Evolutionary conservation across 2,888 invertebrate genomes (phyloP), one percentile per base, ranked within the genome.

Genomic region (Brenthis daphne): DNA sequence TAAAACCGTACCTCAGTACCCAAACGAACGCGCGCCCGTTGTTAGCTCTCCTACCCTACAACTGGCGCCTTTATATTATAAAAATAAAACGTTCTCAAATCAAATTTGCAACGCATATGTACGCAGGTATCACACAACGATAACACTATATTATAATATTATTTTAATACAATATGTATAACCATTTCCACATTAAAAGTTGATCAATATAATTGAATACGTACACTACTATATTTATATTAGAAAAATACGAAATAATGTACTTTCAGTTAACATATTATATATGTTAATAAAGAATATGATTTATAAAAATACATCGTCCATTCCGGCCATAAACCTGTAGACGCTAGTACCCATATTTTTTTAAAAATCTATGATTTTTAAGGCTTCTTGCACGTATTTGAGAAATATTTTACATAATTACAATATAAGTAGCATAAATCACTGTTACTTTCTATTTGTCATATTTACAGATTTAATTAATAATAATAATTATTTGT

Each of bases 191-290:
- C 86, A 85, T 86, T 85, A 80, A 80, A 86, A 88, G 86, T 88
- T 88, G 88, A 85, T 81, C 81, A 80, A 85, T 85, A 85, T 80
- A 82, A 77, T 82, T 85, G 83, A 82, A 84, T 87, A 85, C 85
- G 84, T 87, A 89, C 80, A 77, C 85, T 87, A 89, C 83, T 83
- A 88, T 86, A 87, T 84, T 83, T 86, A 82, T 84, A 86, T 90
- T 92, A 92, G 90, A 92, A 92, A 92, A 92, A 92, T 92, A 92
- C 88, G 90, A 91, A 92, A 90, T 86, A 85, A 91, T 90, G 89
- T 90, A 91, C 90, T 90, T 91, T 90, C 84, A 87, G 87, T 90
- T 89, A 91, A 92, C 92, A 92, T 91, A 92, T 92, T 85, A 86
- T 86, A 91, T 91, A 92, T 91, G 91, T 91, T 91, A 91, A 89